A percentile compares a stretch with the other conserved stretches of the same genome.
Evolutionary conservation across 2,888 invertebrate species (phyloP).

Genomic region (Heliconius hortense): DNA sequence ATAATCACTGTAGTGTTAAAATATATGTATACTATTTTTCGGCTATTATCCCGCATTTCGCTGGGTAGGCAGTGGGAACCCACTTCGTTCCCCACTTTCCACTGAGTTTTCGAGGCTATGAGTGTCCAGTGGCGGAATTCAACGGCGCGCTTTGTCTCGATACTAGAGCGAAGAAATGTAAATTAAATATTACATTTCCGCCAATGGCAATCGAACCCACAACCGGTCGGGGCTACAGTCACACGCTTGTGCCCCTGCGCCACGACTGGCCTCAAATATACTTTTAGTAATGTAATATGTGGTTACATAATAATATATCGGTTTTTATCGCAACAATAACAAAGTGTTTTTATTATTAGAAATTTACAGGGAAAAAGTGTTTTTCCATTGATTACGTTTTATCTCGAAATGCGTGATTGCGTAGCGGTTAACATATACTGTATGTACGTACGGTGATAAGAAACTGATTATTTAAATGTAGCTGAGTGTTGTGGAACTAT

Average conservation of each 20-base stretch:
- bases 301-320: conserved; percentile 4
- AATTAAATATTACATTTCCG: too few relatives aligned
- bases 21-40: neutral
- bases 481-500: conserved; percentile 1
- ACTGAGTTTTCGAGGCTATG: too few relatives aligned
- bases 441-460: conserved; percentile 22
- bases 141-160: too few relatives aligned
- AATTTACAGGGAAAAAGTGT: conserved; percentile 22
- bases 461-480: conserved; percentile 22
- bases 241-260: too few relatives aligned
- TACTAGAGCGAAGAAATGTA: too few relatives aligned
- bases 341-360: conserved; percentile 17
- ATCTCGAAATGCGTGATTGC: conserved; percentile 28
- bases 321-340: conserved; percentile 20
- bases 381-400: conserved; percentile 31
- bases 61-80: too few relatives aligned
- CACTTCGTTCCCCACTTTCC: too few relatives aligned
- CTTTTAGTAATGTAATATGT: neutral
- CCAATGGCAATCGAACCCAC: too few relatives aligned
- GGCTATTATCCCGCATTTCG: too few relatives aligned
- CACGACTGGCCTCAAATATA: too few relatives aligned
- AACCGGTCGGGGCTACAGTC: too few relatives aligned
- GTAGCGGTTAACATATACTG: conserved; percentile 26
- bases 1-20: neutral
- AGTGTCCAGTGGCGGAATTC: too few relatives aligned